Base-by-base conservation (phyloP, 2,797 vertebrate species). In the Nothura maculosa region DNA sequence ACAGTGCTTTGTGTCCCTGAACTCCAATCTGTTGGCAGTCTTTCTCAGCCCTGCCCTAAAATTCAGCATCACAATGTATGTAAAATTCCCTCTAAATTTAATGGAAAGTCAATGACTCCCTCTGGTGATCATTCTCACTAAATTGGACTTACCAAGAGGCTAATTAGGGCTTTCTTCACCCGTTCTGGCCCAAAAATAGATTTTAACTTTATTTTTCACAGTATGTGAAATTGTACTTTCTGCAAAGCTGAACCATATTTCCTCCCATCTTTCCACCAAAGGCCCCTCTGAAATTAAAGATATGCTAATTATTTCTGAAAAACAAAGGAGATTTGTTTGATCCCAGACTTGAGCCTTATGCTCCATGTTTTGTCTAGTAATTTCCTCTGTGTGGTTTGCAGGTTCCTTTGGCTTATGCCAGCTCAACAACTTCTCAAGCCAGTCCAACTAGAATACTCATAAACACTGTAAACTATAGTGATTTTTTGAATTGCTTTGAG, bases 41-140 rank as follows among this genome's bases (percentile, higher is more conserved):
- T 74, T 89, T 89, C 84, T 89, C 85, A 84, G 64, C 61, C 92
- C 52, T 81, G 21, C 32, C 75, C 72, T 70, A 17, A 74, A 45
- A 89, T 92, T 92, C 70, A 89, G 22, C n/a, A 12, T 82, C 64
- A 38, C 47, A 40, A 54, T 90, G 15, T 82, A 85, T 85, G 68
- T 87, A 82, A 92, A 94, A 92, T 68, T 93, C 87, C 62, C 74
- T 81, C 91, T 95, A 87, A 92, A 89, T 91, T 94, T 87, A 95
- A 86, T 86, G 89, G 70, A 93, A 96, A 95, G 94, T 95, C 92
- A 95, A 34, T 92, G 72, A 93, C 94, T 96, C 94, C 93, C 93
- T 96, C 92, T 96, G 93, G 94, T 96, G 96, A 94, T 94, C 72
- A 69, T 92, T 96, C 93, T 92, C 70, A 55, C 90, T 82, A 92